Base-by-base conservation (phyloP, 2,113 vertebrate species). In the Ploceus nigricollis region DNA sequence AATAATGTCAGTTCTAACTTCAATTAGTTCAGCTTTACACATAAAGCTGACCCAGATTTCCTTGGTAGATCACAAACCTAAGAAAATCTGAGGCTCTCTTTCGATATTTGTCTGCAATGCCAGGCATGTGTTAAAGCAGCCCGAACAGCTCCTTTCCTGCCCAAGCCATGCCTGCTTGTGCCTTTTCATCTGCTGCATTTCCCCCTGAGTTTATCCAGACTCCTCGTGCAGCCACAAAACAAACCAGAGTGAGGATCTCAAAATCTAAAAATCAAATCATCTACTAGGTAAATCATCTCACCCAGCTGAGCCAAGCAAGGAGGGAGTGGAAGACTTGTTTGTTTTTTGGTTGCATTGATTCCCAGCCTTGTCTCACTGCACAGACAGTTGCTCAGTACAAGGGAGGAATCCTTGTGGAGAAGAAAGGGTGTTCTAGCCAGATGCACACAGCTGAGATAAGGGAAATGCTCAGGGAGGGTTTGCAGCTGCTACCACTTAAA, bases 401-500 rank as follows among this genome's bases (percentile, higher is more conserved):
- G 47, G 69, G 35, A 83, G n/a, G 45, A 76, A 65, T 37, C 6
- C 0, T 7, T 3, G 0, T 6, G 82, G 81, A 68, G 70, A 50
- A 31, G 33, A 84, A 90, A 63, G 81, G 61, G 66, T 53, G 44
- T 37, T 37, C 1, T 9, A 87, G 72, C n/a, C 75, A 15, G 22
- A 11, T 44, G 58, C 37, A n/a, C 48, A 7, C 44, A n/a, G 79
- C 44, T 9, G 75, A 77, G 93, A 69, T 80, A 78, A 85, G 81
- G 13, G 10, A 51, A 53, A 56, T 16, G 61, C 70, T 89, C 5
- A 3, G 87, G 66, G 70, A 85, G 31, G 70, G 37, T 44, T 72
- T 42, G 44, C 90, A 90, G 92, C 92, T 72, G 70, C 91, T 85
- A 4, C 44, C 44, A 22, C 79, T 87, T 75, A 45, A 18, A 28